Evolutionary conservation across 2,888 invertebrate species (phyloP), one percentile per base, ranked within the genome.

Genomic region (Clusia tigrina): DNA sequence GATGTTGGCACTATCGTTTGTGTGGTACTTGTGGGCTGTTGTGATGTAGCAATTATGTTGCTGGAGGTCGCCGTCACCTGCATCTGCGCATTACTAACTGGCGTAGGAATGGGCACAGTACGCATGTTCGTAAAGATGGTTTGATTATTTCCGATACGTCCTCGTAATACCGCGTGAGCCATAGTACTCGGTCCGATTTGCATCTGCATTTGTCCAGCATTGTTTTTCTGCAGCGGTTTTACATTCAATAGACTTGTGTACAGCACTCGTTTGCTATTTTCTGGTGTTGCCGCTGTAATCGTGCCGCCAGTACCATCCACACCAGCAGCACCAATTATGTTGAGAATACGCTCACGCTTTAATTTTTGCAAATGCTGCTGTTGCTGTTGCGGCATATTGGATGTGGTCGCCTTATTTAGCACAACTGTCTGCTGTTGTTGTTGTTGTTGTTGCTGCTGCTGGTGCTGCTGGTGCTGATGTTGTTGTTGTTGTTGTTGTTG

Each of bases 221-320:
- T 81, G 66, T 82, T 82, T 71, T 83, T 81, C 56, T 80, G 81
- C 61, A 83, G 55, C 6, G 79, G 79, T 59, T 82, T 80, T 22
- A 83, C 74, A 54, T 83, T 83, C 58, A 83, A 57, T 57, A 83
- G 65, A 58, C 81, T 83, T 17, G 83, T 82, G 65, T 82, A 83
- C 18, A 83, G 72, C 12, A 84, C 81, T 2, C 83, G 79, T 60
- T 83, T 84, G 1, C 67, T 42, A 24, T 20, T 51, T 25, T 58
- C 51, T n/a, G 25, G 18, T 26, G 23, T 10, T 15, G 20, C 22
- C 46, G n/a, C n/a, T n/a, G 42, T 18, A 23, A 18, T 6, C 22
- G 51, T 12, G 2, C 10, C 9, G 15, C 15, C n/a, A 17, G 46
- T 24, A n/a, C n/a, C 53, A 54, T 48, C 59, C 17, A 60, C 66